Evolutionary conservation across 2,888 invertebrate species (phyloP), one percentile per base, ranked within the genome.

Genomic region (Harpagoxenus sublaevis): DNA sequence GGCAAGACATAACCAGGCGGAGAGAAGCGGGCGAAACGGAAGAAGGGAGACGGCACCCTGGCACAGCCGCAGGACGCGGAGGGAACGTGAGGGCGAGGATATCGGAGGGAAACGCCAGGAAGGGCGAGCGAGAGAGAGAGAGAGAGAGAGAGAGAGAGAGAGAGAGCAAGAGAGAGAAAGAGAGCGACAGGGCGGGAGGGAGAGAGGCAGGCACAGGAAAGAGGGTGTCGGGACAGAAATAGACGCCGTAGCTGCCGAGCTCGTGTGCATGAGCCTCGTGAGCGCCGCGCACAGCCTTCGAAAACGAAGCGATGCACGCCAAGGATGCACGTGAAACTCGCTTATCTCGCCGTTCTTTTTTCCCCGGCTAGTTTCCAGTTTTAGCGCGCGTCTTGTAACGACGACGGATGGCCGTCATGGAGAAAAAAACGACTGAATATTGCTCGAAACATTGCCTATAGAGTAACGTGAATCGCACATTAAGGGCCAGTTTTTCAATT

Each of bases 151-250:
- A 15, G 39, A 5, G 6, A 31, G 75, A 53, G 39, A 18, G 48
- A 15, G 15, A 0, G 39, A 39, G 71, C 9, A 42, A 73, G 39
- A 15, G 39, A 5, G 6, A 31, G 75, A 31, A 6, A 74, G 82
- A 53, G 48, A 18, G 10, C 3, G 12, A 10, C 12, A 10, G 55
- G 48, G 66, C 31, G 48, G 12, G 9, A 63, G 84, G 84, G 88
- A 87, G 89, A 87, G 86, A 86, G 90, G 87, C 84, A 66, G 81
- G 84, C 78, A 92, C 92, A 91, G 92, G 91, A 92, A 91, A 92
- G 92, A 92, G 92, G 92, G 92, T 92, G 92, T 91, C 91, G 90
- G 87, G 91, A 92, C 92, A 90, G 88, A 92, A 92, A 92, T 92
- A 92, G 92, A 92, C 89, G 87, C 73, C 87, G 78, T 53, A 39